phyloP scores from a whole-genome alignment of 2,113 vertebrate species.

The Progne subis region DNA sequence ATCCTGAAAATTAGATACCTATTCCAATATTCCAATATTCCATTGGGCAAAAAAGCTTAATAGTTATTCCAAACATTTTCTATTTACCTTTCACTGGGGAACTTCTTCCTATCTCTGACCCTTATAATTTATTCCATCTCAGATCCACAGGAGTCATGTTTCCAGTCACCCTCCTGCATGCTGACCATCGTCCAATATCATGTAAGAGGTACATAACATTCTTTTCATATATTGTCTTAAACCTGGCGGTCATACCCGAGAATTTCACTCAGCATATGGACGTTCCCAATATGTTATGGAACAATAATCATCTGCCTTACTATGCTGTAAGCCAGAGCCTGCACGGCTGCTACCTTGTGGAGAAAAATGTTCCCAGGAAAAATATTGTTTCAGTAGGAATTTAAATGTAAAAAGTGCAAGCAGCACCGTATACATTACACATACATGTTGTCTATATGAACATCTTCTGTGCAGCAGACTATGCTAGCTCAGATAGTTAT shows the following conservation, averaged over 20 bases:
- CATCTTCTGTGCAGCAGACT: neutral
- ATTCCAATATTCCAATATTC: neutral
- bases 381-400: neutral
- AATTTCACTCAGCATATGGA: neutral
- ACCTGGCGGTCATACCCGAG: neutral
- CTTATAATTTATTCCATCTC: neutral
- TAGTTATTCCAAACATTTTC: neutral
- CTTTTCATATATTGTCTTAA: neutral
- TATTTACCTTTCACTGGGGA: neutral
- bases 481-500: neutral
- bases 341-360: neutral
- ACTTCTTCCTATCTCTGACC: neutral
- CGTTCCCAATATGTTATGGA: neutral
- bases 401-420: neutral
- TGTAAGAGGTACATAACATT: neutral
- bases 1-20: neutral
- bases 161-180: neutral
- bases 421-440: neutral
- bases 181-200: fast-evolving
- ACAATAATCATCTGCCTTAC: neutral
- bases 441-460: neutral
- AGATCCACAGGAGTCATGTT: neutral
- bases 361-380: neutral
- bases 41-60: neutral
- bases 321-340: neutral